These are phyloP conservation scores for Hypomecis atomaria DNA, from an alignment of 2,888 invertebrate genomes.

Conservation along the genomic window DNA sequence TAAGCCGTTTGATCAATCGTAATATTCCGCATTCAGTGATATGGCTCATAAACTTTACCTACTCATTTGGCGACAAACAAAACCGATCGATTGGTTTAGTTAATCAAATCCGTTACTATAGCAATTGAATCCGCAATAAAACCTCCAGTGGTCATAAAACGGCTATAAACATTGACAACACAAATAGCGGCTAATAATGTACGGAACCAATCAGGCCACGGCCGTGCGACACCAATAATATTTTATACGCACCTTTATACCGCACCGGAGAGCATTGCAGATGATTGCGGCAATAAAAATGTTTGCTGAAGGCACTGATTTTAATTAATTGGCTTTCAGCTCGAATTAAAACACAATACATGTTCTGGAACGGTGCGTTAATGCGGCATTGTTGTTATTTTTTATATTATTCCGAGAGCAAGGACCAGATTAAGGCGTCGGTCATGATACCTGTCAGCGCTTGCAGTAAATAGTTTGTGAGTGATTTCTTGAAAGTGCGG, in stretches of 20 bases:
- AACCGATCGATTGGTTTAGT: slow-evolving; percentile 70
- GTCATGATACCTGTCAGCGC: slow-evolving; percentile 33
- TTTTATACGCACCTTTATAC: slow-evolving; percentile 72
- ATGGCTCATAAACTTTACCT: slow-evolving; percentile 52
- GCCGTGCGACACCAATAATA: slow-evolving; percentile 56
- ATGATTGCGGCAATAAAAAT: slow-evolving; percentile 77
- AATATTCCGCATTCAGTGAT: slow-evolving; percentile 33
- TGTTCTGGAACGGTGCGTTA: slow-evolving; percentile 22
- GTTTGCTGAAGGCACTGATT: slow-evolving; percentile 68
- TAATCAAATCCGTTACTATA: slow-evolving; percentile 79
- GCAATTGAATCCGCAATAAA: slow-evolving; percentile 80
- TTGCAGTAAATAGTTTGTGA: slow-evolving; percentile 33
- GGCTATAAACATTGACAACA: slow-evolving; percentile 81
- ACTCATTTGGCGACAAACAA: slow-evolving; percentile 64
- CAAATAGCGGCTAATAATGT: slow-evolving; percentile 80
- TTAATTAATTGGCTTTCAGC: slow-evolving; percentile 64
- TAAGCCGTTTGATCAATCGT: slow-evolving; percentile 7
- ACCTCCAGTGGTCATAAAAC: slow-evolving; percentile 76
- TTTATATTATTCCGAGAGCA: slow-evolving; percentile 15
- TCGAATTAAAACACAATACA: slow-evolving; percentile 41
- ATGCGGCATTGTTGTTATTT: slow-evolving; percentile 9
- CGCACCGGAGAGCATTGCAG: slow-evolving; percentile 59
- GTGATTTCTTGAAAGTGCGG: slow-evolving; percentile 23
- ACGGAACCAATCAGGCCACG: slow-evolving; percentile 71
- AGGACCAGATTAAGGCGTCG: slow-evolving; percentile 18